Evolutionary conservation across 2,797 vertebrate species (phyloP).

Genomic region (Gymnocypris eckloni): DNA sequence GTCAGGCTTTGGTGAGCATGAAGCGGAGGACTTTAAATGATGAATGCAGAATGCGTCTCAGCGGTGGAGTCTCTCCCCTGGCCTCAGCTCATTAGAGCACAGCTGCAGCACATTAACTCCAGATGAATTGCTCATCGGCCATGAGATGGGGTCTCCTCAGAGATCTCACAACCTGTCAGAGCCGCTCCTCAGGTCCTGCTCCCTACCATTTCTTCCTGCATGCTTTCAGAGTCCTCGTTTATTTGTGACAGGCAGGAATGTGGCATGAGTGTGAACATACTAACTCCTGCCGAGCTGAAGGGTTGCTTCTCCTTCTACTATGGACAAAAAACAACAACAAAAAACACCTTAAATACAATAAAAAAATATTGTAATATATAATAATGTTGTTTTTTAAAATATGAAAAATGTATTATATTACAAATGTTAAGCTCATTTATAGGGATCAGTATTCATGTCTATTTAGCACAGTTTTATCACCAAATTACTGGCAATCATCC

Average conservation of each 20-base stretch:
- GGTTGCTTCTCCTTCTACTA: background rate
- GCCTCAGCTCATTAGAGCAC: constrained; percentile 67
- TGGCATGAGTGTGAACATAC: background rate
- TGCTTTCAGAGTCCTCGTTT: constrained; percentile 24
- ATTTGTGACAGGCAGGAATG: constrained; percentile 20
- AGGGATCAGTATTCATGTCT: too few species aligned
- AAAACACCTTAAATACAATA: background rate
- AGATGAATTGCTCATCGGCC: constrained; percentile 77
- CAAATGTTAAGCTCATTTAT: background rate
- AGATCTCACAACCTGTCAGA: constrained; percentile 54
- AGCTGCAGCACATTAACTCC: constrained; percentile 79
- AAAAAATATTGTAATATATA: too few species aligned
- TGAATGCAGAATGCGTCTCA: constrained; percentile 54
- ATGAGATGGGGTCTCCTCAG: constrained; percentile 76
- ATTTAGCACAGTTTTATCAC: too few species aligned
- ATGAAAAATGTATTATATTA: background rate
- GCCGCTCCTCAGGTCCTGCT: constrained; percentile 66
- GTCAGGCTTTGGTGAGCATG: constrained; percentile 23
- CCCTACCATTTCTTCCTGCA: constrained; percentile 57
- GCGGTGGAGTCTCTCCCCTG: constrained; percentile 43
- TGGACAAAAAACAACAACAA: background rate
- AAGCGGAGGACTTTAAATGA: constrained; percentile 34
- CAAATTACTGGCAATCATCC: too few species aligned
- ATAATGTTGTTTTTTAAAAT: background rate
- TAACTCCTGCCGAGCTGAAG: background rate